Percentiles rank a stretch among this genome's conserved stretches.
Conservation (phyloP, 2,888 invertebrate genomes). For the Drosophila putrida region DNA sequence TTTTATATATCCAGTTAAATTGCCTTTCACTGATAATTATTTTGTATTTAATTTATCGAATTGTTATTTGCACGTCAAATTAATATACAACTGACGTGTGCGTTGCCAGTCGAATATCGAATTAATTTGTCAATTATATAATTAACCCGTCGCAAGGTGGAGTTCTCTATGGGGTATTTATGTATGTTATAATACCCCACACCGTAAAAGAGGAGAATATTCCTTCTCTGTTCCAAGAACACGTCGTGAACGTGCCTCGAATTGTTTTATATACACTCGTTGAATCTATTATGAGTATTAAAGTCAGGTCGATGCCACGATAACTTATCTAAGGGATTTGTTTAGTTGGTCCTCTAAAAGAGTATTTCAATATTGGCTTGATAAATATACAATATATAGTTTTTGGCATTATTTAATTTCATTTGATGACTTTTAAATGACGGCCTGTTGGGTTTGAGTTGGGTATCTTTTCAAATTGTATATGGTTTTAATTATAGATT, state of each 20-base stretch:
- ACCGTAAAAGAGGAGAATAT: background rate
- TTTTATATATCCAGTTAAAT: background rate
- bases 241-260: slow-evolving; percentile 44
- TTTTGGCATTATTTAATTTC: slow-evolving; percentile 25
- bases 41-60: slow-evolving; percentile 5
- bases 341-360: background rate
- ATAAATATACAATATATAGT: background rate
- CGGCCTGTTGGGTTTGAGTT: background rate
- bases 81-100: slow-evolving; percentile 36
- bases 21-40: slow-evolving; percentile 6
- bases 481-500: slow-evolving; percentile 64
- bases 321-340: background rate
- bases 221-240: background rate
- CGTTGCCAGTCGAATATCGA: slow-evolving; percentile 44
- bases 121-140: slow-evolving; percentile 59
- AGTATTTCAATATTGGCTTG: slow-evolving; percentile 3
- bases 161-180: slow-evolving; percentile 8
- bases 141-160: slow-evolving; percentile 49
- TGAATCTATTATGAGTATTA: background rate
- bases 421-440: slow-evolving; percentile 39
- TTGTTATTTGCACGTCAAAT: slow-evolving; percentile 32
- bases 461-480: slow-evolving; percentile 31
- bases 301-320: background rate
- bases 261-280: slow-evolving; percentile 19
- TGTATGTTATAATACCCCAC: background rate